phyloP scores from a whole-genome alignment of 2,113 vertebrate species.

The Festucalex cinctus region DNA sequence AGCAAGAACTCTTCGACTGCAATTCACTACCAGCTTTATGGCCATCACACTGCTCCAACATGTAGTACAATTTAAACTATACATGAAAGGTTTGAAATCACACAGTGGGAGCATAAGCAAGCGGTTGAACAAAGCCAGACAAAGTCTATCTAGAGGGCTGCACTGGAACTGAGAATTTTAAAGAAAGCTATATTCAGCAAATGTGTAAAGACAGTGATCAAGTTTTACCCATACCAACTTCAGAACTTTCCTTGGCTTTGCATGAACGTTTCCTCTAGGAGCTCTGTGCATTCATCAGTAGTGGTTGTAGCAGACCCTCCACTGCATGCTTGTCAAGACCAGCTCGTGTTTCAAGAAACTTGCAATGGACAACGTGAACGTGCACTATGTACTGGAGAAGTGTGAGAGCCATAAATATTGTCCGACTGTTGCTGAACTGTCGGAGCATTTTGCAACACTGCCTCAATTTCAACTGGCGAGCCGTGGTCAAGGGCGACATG shows the following conservation, averaged over 20 bases:
- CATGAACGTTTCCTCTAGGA: neutral
- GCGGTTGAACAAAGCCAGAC: neutral
- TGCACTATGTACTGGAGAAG: neutral
- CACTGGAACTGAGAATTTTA: neutral
- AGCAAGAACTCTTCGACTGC: too few species aligned
- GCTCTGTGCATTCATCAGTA: neutral
- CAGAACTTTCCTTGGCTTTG: neutral
- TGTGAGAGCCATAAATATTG: neutral
- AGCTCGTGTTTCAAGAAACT: neutral
- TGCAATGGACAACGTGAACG: neutral
- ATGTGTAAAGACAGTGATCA: too few species aligned
- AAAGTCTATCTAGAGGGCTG: neutral
- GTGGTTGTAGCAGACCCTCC: neutral
- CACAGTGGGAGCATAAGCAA: neutral
- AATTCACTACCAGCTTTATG: too few species aligned
- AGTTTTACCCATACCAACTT: neutral
- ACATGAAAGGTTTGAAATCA: neutral
- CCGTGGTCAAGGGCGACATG: too few species aligned
- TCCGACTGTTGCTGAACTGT: too few species aligned
- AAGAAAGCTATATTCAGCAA: too few species aligned
- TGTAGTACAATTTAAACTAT: too few species aligned
- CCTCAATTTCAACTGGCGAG: too few species aligned
- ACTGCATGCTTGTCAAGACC: neutral
- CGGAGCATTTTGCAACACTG: too few species aligned
- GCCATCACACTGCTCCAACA: neutral